Conservation (phyloP, 2,797 vertebrate genomes). For the Podarcis lilfordi region DNA sequence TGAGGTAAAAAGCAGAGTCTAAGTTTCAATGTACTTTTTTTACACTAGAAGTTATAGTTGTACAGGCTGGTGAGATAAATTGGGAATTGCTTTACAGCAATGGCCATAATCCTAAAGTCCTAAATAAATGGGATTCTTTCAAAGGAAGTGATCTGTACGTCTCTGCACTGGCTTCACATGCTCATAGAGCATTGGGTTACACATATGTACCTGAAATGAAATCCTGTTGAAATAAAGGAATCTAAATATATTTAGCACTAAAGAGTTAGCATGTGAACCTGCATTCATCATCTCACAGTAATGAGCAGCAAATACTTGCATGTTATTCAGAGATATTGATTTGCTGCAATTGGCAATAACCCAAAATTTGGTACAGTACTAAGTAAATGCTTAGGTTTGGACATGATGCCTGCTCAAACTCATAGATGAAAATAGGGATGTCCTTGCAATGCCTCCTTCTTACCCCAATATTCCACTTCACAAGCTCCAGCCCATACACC, state of each 20-base stretch:
- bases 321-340: background rate
- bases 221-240: background rate
- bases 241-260: background rate
- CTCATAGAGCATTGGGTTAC: no score
- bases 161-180: background rate
- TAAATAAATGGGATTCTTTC: background rate
- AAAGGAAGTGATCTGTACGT: background rate
- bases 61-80: background rate
- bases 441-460: background rate
- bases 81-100: background rate
- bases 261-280: background rate
- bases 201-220: background rate
- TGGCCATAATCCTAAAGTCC: background rate
- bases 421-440: background rate
- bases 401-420: background rate
- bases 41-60: background rate
- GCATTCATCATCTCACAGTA: background rate
- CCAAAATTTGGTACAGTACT: no score
- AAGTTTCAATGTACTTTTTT: constrained; percentile 6
- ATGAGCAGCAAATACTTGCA: background rate
- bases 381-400: background rate
- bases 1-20: background rate
- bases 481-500: no score
- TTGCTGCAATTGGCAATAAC: background rate
- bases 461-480: background rate